Percentiles rank a stretch among this genome's conserved stretches.
phyloP scores from a whole-genome alignment of 2,797 vertebrate genomes.

The Tiaroga cobitis region DNA sequence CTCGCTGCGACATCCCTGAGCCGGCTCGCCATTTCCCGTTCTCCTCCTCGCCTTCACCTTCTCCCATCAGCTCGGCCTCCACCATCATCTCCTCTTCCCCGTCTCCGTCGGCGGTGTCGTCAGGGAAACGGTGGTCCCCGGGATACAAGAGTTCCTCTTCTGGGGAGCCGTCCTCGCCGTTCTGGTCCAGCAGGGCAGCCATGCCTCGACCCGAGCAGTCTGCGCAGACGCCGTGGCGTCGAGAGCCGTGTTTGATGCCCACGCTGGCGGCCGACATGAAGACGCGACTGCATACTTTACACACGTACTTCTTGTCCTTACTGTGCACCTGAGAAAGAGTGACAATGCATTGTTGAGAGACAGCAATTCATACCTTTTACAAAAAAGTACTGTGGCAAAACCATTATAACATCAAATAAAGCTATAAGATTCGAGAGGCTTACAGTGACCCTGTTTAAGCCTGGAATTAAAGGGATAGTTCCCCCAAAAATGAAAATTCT shows the following conservation, averaged over 20 bases:
- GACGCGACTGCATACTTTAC: constrained; percentile 95
- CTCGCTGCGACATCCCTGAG: constrained; percentile 82
- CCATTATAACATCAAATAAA: neutral
- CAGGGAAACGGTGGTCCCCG: constrained; percentile 78
- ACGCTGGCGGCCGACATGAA: constrained; percentile 98
- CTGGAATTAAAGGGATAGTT: neutral
- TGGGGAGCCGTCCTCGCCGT: constrained; percentile 85
- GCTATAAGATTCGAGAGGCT: neutral
- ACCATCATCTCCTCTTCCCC: constrained; percentile 87
- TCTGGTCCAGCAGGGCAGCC: constrained; percentile 82
- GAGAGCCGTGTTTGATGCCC: constrained; percentile 95
- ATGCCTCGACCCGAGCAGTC: constrained; percentile 91
- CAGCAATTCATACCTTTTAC: neutral
- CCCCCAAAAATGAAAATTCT: too few relatives aligned
- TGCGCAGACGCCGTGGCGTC: constrained; percentile 91
- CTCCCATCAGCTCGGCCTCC: constrained; percentile 76
- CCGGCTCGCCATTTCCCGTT: constrained; percentile 91
- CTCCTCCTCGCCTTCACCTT: constrained; percentile 80
- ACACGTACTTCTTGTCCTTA: constrained; percentile 99
- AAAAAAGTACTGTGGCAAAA: neutral
- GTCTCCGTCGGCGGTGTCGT: constrained; percentile 77
- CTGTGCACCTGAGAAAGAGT: constrained; percentile 88
- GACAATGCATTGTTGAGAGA: neutral
- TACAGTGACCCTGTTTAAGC: neutral
- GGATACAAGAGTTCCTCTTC: constrained; percentile 89